phyloP scores from a whole-genome alignment of 2,113 vertebrate species.

The Vulpes ferrilata region DNA sequence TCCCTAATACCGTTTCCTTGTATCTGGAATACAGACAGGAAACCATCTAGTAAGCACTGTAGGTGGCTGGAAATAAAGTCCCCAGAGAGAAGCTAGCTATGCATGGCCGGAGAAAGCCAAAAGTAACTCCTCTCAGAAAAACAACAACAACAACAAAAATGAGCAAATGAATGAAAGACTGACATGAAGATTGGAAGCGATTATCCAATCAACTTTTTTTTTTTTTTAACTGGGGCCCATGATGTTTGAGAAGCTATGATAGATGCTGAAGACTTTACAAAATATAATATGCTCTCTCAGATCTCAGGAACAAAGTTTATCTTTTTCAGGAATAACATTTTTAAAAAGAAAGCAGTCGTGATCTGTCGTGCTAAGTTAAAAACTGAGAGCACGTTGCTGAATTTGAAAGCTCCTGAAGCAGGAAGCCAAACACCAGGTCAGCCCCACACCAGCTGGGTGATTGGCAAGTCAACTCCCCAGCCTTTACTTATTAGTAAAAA shows the following conservation, averaged over 20 bases:
- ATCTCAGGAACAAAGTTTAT: not conserved
- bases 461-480: not conserved
- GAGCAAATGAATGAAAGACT: not conserved
- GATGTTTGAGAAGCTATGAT: not conserved
- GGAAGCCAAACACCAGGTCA: not conserved
- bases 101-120: not conserved
- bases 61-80: not conserved
- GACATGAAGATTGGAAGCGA: not conserved
- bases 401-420: not conserved
- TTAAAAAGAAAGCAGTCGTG: not conserved
- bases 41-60: not conserved
- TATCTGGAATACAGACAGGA: not conserved
- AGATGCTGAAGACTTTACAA: rapidly evolving
- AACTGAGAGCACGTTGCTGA: not conserved
- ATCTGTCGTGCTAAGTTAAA: not conserved
- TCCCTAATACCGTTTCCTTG: not conserved
- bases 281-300: not conserved
- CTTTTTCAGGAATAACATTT: not conserved
- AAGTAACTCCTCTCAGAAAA: not conserved
- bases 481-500: not conserved
- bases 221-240: not conserved
- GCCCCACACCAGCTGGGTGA: not conserved
- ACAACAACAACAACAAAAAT: not conserved
- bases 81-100: not conserved
- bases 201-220: not conserved